Conservation (phyloP, 2,888 invertebrate species). For the Noctua pronuba region DNA sequence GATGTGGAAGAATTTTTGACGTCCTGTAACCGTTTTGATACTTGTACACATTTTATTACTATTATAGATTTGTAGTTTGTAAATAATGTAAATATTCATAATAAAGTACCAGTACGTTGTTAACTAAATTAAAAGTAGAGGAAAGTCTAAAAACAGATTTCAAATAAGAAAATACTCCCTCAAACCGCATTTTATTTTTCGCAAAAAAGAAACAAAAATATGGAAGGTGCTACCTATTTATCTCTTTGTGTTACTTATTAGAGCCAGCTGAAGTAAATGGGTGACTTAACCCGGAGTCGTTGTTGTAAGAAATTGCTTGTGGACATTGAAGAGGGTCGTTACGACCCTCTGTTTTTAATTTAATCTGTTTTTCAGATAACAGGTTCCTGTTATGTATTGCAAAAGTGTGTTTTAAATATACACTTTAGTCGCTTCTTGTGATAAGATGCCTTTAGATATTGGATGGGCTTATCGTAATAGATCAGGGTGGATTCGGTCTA, state of each 20-base stretch:
- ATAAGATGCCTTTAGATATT: not conserved
- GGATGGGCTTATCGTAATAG: not conserved
- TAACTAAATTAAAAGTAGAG: too few species aligned
- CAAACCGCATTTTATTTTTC: not conserved
- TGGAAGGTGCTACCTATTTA: slow-evolving; percentile 39
- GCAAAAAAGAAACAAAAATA: slow-evolving; percentile 23
- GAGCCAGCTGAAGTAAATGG: slow-evolving; percentile 62
- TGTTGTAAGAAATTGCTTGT: slow-evolving; percentile 59
- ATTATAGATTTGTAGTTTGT: too few species aligned
- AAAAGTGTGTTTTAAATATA: slow-evolving; percentile 31
- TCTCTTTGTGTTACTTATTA: slow-evolving; percentile 56
- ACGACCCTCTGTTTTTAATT: slow-evolving; percentile 59
- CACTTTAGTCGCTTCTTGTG: not conserved
- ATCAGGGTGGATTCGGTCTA: too few species aligned
- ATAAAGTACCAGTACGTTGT: too few species aligned
- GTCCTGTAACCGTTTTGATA: too few species aligned
- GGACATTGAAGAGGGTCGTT: slow-evolving; percentile 62
- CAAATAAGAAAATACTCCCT: not conserved
- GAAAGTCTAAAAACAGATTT: not conserved
- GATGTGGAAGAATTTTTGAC: too few species aligned
- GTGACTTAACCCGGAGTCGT: slow-evolving; percentile 51
- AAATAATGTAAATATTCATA: too few species aligned
- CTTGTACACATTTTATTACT: too few species aligned
- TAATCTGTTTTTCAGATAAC: slow-evolving; percentile 50
- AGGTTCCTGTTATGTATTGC: slow-evolving; percentile 33